A percentile compares a stretch with the other conserved stretches of the same genome.
Conservation (phyloP, 2,888 invertebrate species). For the Bombylius discolor region DNA sequence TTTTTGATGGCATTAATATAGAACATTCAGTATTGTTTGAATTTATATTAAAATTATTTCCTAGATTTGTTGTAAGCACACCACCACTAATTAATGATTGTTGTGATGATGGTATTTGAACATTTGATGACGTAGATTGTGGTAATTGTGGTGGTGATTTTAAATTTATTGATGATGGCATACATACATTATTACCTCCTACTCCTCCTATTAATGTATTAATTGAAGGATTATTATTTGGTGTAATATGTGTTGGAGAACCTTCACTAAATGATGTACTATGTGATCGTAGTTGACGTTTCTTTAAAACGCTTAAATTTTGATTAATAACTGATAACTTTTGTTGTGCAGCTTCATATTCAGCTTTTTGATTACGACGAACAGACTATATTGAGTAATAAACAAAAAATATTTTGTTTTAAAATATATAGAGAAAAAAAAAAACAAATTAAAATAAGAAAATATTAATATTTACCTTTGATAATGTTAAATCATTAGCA, state of each 20-base stretch:
- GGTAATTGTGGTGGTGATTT: background rate
- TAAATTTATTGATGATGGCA: background rate
- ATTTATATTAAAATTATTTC: background rate
- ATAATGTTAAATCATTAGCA: slow-evolving; percentile 11
- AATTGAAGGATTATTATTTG: background rate
- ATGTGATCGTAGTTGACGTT: slow-evolving; percentile 11
- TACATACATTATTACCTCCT: background rate
- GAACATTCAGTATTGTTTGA: background rate
- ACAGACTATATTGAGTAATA: slow-evolving; percentile 6
- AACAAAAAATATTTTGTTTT: background rate
- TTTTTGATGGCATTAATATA: background rate
- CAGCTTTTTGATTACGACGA: slow-evolving; percentile 17
- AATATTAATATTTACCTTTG: slow-evolving; percentile 3
- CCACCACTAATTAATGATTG: background rate
- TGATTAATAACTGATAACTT: slow-evolving; percentile 20
- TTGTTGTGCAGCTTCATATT: slow-evolving; percentile 19
- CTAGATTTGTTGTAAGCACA: background rate
- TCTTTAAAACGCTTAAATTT: slow-evolving; percentile 15
- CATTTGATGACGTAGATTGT: background rate
- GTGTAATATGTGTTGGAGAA: background rate
- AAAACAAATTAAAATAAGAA: background rate
- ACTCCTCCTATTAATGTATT: background rate
- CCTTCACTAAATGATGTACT: background rate
- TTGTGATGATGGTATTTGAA: background rate
- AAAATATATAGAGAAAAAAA: too few species aligned